Conservation (phyloP, 2,113 vertebrate genomes). For the Puntigrus tetrazona region DNA sequence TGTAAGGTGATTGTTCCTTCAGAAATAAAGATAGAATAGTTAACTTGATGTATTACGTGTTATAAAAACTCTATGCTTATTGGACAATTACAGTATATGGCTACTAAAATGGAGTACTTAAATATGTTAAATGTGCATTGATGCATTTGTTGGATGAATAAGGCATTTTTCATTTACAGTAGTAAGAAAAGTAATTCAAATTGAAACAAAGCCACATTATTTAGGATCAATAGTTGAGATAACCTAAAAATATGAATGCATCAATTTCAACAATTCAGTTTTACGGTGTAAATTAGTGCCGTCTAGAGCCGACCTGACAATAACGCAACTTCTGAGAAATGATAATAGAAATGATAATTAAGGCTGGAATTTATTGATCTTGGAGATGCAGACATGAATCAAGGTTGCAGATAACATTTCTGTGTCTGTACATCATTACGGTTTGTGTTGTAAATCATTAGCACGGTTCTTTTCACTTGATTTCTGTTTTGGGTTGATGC, state of each 20-base stretch:
- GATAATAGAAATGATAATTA: conserved; percentile 43
- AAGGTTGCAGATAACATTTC: conserved; percentile 28
- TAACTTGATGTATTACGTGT: neutral
- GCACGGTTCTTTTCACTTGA: neutral
- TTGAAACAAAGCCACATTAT: neutral
- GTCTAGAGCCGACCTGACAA: neutral
- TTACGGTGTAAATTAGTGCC: neutral
- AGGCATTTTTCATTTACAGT: neutral
- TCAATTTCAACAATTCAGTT: neutral
- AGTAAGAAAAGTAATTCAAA: neutral
- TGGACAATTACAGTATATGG: neutral
- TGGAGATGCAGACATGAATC: conserved; percentile 33
- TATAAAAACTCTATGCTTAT: neutral
- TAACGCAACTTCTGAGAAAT: conserved; percentile 12
- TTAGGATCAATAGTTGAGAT: neutral
- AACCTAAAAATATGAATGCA: neutral
- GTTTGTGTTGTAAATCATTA: conserved; percentile 24
- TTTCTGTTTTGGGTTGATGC: conserved; percentile 26
- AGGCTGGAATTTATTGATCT: conserved; percentile 27
- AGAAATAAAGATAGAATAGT: no score
- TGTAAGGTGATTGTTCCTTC: neutral
- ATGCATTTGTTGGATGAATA: neutral
- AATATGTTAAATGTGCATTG: neutral
- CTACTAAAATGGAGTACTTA: neutral
- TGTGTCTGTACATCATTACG: conserved; percentile 39